Percentiles rank a stretch among this genome's conserved stretches.
These are phyloP conservation scores for Battus philenor DNA, from an alignment of 1,140 invertebrate species.

Conservation along the genomic window DNA sequence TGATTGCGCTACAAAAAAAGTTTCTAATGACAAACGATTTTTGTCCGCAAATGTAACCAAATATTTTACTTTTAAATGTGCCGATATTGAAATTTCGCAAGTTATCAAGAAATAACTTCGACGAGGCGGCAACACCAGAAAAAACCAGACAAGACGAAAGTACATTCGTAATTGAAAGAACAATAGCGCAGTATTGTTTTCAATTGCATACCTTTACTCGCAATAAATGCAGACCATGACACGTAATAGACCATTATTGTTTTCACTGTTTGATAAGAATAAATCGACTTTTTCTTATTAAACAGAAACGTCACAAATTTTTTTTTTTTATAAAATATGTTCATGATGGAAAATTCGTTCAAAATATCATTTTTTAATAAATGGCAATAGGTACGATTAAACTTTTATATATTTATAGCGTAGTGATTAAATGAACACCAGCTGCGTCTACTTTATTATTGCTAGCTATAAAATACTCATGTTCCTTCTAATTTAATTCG, in stretches of 20 bases:
- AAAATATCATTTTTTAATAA: too few relatives aligned
- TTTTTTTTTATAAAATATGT: too few relatives aligned
- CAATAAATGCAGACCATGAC: constrained; percentile 23
- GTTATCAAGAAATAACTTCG: background rate
- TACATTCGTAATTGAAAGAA: constrained; percentile 21
- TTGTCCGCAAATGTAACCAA: too few relatives aligned
- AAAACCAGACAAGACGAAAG: constrained; percentile 22
- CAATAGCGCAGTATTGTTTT: constrained; percentile 26
- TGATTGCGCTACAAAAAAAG: constrained; percentile 23
- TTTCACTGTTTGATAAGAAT: constrained; percentile 13
- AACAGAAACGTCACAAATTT: background rate
- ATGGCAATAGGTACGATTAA: too few relatives aligned
- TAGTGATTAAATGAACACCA: constrained; percentile 1
- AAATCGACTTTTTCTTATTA: constrained; percentile 1
- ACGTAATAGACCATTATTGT: constrained; percentile 19
- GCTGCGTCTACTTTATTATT: constrained; percentile 5
- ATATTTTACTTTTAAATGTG: too few relatives aligned
- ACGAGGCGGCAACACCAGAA: constrained; percentile 8
- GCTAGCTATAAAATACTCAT: constrained; percentile 2
- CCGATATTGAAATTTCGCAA: background rate
- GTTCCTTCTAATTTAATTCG: constrained; percentile 38
- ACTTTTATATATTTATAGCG: too few relatives aligned
- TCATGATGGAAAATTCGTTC: too few relatives aligned
- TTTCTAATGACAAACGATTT: constrained; percentile 4
- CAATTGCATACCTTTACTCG: constrained; percentile 26